Base-by-base conservation (phyloP, 2,113 vertebrate species). In the Chitala chitala region DNA sequence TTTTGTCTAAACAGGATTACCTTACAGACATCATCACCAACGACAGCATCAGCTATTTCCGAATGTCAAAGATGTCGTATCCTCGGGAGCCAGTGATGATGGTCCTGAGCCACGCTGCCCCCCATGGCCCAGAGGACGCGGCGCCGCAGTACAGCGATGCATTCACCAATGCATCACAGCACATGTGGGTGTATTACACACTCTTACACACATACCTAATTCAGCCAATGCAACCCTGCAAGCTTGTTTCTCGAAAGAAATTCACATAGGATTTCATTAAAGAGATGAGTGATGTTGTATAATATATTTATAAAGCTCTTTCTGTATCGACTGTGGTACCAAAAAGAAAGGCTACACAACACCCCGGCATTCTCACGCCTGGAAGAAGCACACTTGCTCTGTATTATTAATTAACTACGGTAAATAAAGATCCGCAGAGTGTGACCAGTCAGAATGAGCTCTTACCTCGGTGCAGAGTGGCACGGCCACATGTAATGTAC, bases 1-100 rank as follows among this genome's bases (percentile, higher is more conserved):
- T 24, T 31, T 65, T 66, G 46, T 53, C n/a, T 64, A 78, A 82
- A 42, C 88, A 99, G 96, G 96, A 99, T 82, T 98, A 98, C 88
- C 91, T 98, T 81, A 98, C 96, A 0, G 95, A 98, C 83, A 84
- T 99, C 84, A 98, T 99, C 81, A 99, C 96, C 86, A 98, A 98
- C 4, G 87, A 97, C 91, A 99, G 96, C 75, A 88, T 98, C 86
- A 94, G 87, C 86, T 99, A 95, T 89, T 99, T 98, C 90, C 93
- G 93, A 17, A 89, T 87, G 7, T 98, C 96, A 20, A 99, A 98
- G 93, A 94, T 90, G 87, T 93, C 94, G 89, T 98, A 96, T 85
- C 96, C 96, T 1, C 94, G 96, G 80, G 86, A 95, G 36, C 96
- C 96, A 0, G 92, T 99, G 38, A 88, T 99, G 82, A 95, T 99